Base-by-base conservation (phyloP, 2,113 vertebrate species). In the Platysteira castanea region DNA sequence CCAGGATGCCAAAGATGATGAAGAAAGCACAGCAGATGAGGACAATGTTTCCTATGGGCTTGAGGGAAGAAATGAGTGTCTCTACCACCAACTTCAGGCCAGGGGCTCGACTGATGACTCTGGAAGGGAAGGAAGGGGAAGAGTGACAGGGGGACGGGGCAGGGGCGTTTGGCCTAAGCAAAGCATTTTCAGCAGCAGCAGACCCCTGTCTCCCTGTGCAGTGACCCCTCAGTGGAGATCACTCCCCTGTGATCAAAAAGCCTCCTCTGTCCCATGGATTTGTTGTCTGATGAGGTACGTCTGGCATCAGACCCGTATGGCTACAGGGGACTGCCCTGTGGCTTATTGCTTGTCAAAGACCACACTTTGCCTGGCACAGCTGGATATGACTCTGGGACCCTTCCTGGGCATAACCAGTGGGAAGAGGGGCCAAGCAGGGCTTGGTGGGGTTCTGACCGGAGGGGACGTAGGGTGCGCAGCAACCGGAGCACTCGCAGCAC, bases 11-110 rank as follows among this genome's bases (percentile, higher is more conserved):
- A 9, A 99, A 99, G 97, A 99, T 99, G 90, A 99, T 99, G 97
- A 99, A 99, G 98, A 99, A 99, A 92, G 99, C 99, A 5, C 99
- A 99, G 98, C 99, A 99, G 95, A 99, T 99, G 85, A 99, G 99
- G 23, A 99, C 99, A 1, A 99, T 99, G 95, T 99, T 99, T 91
- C 99, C 99, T 16, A 99, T 99, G 91, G 99, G 99, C 89, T 99
- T 99, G 30, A 99, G 98, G 35, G 99, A 99, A 7, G 99, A 99
- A 96, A 99, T 99, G 19, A 99, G 98, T 0, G 99, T 99, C 97
- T 99, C 99, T 6, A 99, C 99, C 56, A 99, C 99, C 94, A 99
- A 97, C 97, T 99, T 99, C 91, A 99, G 97, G 9, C 99, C 99
- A 2, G 99, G 99, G 28, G 99, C 99, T 91, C 99, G 98, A 95